Percentiles rank a stretch among this genome's conserved stretches.
phyloP scores from a whole-genome alignment of 2,113 vertebrate species.

The Scatophagus argus region DNA sequence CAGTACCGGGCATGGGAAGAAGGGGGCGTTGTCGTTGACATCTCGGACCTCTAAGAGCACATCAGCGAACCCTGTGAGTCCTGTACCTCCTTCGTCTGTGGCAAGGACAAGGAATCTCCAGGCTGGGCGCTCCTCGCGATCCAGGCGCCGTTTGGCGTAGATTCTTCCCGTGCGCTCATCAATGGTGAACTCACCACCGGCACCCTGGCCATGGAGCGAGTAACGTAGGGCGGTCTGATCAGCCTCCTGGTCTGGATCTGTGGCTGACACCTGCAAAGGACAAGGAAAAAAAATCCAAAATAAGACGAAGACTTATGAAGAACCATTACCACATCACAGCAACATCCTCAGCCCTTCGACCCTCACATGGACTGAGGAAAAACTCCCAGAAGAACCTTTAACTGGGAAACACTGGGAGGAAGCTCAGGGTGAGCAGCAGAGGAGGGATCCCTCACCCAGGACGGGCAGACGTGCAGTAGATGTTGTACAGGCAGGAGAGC shows the following conservation, averaged over 20 bases:
- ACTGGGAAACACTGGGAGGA: no score
- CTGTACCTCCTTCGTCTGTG: constrained; percentile 88
- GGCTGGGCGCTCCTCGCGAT: constrained; percentile 85
- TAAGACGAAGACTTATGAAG: not conserved
- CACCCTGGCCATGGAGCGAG: constrained; percentile 90
- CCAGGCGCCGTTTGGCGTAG: constrained; percentile 82
- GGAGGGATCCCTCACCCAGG: no score
- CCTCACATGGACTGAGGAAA: no score
- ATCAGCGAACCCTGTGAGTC: constrained; percentile 91
- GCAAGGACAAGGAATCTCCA: constrained; percentile 92
- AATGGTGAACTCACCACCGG: constrained; percentile 88
- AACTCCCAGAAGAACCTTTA: no score
- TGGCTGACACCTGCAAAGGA: constrained; percentile 86
- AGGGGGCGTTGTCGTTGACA: constrained; percentile 88
- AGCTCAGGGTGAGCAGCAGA: no score
- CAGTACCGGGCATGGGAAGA: constrained; percentile 86
- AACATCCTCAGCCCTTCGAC: no score
- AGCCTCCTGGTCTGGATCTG: constrained; percentile 89
- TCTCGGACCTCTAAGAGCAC: constrained; percentile 89
- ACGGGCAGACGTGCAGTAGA: no score
- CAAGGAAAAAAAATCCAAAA: not conserved
- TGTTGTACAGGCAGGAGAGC: no score
- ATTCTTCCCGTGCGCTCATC: constrained; percentile 86
- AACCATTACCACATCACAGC: no score
- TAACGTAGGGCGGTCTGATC: constrained; percentile 88